Evolutionary conservation across 2,888 invertebrate genomes (phyloP), one percentile per base, ranked within the genome.

Genomic region (Trisateles emortualis): DNA sequence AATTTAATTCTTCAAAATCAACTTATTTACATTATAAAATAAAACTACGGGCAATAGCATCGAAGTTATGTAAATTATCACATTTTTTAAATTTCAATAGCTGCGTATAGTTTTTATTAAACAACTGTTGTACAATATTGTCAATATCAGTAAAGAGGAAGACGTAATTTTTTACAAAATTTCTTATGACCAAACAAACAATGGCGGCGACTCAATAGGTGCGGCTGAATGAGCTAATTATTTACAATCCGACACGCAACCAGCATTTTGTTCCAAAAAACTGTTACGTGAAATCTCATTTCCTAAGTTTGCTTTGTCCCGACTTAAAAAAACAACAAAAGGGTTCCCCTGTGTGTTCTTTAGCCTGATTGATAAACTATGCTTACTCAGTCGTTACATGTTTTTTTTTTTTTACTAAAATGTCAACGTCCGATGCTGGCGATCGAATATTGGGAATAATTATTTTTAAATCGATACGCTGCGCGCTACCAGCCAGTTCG

Each of bases 211-310:
- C 82, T 81, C 86, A 83, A 84, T 82, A 85, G 88, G 86, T 81
- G 84, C 84, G 85, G 78, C 79, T 85, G 84, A 88, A 86, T 86
- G 84, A 83, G 83, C 85, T 92, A 91, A 92, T 92, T 92, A 92
- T 92, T 90, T 90, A 89, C 90, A 83, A 92, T 92, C 83, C 83
- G 92, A 81, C 88, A 92, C 90, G 92, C 88, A 80, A 84, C 79
- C 80, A 74, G 77, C 68, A 78, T 72, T 79, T 79, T 79, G 72
- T 78, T 74, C 69, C 75, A 83, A 92, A 91, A 92, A 90, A 90
- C 81, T 82, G 82, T 81, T 81, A 89, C 91, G 89, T 92, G 88
- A 90, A 92, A 91, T 92, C 86, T 84, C 88, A 89, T 92, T 91
- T 92, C 92, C 91, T 84, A 85, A 84, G 78, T 86, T 83, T 72